Base-by-base conservation (phyloP, 2,888 invertebrate species). In the Synergus itoensis region DNA sequence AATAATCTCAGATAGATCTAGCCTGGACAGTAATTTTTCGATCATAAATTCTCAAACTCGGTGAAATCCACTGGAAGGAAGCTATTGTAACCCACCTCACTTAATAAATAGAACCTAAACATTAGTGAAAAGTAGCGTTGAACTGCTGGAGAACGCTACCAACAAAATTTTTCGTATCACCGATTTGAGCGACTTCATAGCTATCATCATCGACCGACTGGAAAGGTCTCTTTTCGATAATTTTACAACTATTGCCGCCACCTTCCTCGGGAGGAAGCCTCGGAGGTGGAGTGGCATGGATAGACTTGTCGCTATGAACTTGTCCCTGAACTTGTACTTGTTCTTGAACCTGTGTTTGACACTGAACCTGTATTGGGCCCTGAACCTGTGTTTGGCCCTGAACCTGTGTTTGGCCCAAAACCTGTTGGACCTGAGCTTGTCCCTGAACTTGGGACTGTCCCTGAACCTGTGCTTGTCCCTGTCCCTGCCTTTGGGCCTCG, bases 41-140 rank as follows among this genome's bases (percentile, higher is more conserved):
- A 45, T 11, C 45, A 57, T 18, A 57, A 18, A 57, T 57, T 9
- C 53, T 18, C 8, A 3, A 57, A 57, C 1, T n/a, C 53, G 9
- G 18, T 57, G 18, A 18, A 57, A 57, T 57, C 9, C 18, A 16
- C 16, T 18, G 18, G n/a, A 3, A 9, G 9, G 3, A 57, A 57
- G 18, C 3, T 14, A 48, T 14, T 48, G 4, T 48, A 48, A 48
- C 14, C 16, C 16, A 48, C 45, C 45, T 48, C 45, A 41, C 12
- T 36, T 57, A 40, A n/a, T 18, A 65, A 79, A 77, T 45, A 21
- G 77, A 40, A 69, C 41, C 79, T 45, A 77, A 82, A 86, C 81
- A 90, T 90, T 91, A 91, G 86, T 91, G 91, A 88, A 90, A 91
- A 79, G 91, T 89, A 83, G 92, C 89, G 84, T 92, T 92, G 81